phyloP scores from a whole-genome alignment of 2,113 vertebrate species.

The Meles meles region DNA sequence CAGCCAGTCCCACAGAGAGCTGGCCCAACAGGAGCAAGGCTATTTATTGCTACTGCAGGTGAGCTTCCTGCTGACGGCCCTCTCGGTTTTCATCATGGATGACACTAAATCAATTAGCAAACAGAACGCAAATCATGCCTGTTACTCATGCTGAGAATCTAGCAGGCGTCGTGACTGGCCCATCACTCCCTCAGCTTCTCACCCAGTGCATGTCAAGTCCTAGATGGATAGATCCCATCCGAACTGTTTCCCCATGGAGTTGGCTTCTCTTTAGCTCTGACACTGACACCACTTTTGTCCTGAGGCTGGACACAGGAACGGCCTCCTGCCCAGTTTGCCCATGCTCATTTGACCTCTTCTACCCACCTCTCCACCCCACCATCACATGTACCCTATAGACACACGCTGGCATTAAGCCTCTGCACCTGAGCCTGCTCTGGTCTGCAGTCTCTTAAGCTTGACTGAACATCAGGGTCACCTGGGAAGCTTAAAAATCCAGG shows the following conservation, averaged over 20 bases:
- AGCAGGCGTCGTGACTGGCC: not conserved
- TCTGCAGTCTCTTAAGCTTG: not conserved
- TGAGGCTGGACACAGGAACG: not conserved
- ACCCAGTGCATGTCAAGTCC: accelerated
- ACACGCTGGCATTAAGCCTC: not conserved
- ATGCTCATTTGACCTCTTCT: no score
- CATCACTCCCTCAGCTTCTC: not conserved
- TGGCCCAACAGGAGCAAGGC: not conserved
- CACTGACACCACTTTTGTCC: not conserved
- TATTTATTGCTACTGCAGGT: conserved; percentile 23
- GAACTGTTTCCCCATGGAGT: not conserved
- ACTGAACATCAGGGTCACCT: not conserved
- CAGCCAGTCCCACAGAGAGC: not conserved
- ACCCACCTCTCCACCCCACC: not conserved
- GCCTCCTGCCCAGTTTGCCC: not conserved
- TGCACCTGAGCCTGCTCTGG: not conserved
- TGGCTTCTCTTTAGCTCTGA: not conserved
- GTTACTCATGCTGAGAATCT: not conserved
- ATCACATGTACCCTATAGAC: not conserved
- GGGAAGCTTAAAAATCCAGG: not conserved
- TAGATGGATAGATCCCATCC: not conserved
- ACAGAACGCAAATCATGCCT: not conserved
- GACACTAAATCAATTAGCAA: conserved; percentile 22
- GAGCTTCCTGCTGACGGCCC: not conserved
- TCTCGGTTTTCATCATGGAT: not conserved